Evolutionary conservation across 2,888 invertebrate species (phyloP).

Genomic region (Troides oblongomaculatus): DNA sequence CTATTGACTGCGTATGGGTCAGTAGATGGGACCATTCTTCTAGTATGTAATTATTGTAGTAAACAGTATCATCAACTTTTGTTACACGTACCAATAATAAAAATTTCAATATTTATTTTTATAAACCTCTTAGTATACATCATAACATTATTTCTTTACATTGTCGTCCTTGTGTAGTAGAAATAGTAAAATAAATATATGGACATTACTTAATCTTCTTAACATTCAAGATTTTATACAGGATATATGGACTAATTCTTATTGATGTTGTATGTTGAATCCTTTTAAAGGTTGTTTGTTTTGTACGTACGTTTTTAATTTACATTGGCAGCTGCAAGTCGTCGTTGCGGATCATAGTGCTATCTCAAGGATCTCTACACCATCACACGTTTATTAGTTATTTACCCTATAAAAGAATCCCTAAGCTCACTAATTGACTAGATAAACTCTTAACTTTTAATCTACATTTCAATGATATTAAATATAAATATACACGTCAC

Average conservation of each 20-base stretch:
- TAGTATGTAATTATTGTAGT: not conserved
- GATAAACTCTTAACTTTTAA: not conserved
- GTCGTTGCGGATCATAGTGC: too few relatives aligned
- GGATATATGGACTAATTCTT: too few relatives aligned
- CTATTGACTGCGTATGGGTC: constrained; percentile 23
- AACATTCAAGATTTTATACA: too few relatives aligned
- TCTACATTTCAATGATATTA: not conserved
- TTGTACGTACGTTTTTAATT: too few relatives aligned
- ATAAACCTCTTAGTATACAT: too few relatives aligned
- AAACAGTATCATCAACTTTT: not conserved
- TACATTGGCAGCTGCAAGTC: too few relatives aligned
- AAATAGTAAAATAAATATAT: not conserved
- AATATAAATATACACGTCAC: not conserved
- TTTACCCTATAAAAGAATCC: too few relatives aligned
- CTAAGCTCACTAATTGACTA: too few relatives aligned
- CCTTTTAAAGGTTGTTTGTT: too few relatives aligned
- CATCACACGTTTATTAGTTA: too few relatives aligned
- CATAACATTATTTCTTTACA: not conserved
- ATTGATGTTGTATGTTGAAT: too few relatives aligned
- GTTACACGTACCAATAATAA: not conserved
- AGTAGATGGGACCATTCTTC: constrained; percentile 4
- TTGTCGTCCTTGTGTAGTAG: not conserved
- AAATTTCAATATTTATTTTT: not conserved
- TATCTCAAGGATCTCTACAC: too few relatives aligned
- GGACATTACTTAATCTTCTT: not conserved